Conservation (phyloP, 1,140 invertebrate species). For the Chymomyza costata region DNA sequence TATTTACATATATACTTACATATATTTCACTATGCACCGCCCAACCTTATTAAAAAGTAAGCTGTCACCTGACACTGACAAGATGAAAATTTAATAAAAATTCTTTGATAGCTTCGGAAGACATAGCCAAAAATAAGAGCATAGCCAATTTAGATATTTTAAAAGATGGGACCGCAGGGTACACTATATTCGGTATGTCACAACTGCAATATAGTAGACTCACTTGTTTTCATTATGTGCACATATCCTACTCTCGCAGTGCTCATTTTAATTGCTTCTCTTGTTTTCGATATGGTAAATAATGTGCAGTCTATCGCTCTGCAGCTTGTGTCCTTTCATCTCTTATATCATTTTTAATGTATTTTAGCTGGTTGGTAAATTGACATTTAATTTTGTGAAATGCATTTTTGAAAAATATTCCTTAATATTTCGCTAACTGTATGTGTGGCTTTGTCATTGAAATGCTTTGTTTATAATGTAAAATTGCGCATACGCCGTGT, state of each 20-base stretch:
- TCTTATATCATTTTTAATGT: conserved; percentile 10
- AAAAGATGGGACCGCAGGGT: too few species aligned
- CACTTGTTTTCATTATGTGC: conserved; percentile 26
- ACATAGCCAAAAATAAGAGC: too few species aligned
- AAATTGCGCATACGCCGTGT: conserved; percentile 43
- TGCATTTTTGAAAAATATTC: conserved; percentile 15
- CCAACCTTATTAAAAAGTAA: too few species aligned
- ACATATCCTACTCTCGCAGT: conserved; percentile 33
- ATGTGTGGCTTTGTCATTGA: conserved; percentile 1
- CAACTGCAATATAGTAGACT: too few species aligned
- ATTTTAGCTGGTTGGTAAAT: conserved; percentile 34
- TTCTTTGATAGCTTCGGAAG: too few species aligned
- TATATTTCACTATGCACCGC: too few species aligned
- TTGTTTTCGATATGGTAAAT: conserved; percentile 69
- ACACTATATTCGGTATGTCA: too few species aligned
- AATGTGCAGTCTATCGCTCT: conserved; percentile 65
- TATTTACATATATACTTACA: too few species aligned
- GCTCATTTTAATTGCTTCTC: conserved; percentile 61
- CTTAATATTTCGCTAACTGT: too few species aligned
- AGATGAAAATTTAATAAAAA: too few species aligned
- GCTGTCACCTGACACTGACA: too few species aligned
- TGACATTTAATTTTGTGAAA: conserved; percentile 43
- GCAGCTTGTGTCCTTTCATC: conserved; percentile 32
- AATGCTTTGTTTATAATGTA: conserved; percentile 40
- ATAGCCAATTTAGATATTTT: too few species aligned